Percentiles rank a stretch among this genome's conserved stretches.
phyloP scores from a whole-genome alignment of 2,113 vertebrate genomes.

The Phylloscopus trochilus region DNA sequence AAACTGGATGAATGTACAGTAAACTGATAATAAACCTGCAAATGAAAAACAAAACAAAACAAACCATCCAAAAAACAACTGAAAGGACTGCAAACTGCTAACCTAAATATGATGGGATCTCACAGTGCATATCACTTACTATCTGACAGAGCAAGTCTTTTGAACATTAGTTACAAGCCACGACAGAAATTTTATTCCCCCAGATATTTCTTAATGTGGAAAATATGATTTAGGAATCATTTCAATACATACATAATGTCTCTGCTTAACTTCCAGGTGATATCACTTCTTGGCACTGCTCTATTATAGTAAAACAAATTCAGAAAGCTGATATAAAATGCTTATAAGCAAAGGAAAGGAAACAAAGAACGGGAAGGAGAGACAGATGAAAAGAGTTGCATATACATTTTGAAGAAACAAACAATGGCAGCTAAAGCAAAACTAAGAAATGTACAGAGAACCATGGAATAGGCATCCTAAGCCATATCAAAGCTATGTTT shows the following conservation, averaged over 20 bases:
- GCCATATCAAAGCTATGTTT: neutral
- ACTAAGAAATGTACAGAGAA: neutral
- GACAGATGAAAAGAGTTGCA: neutral
- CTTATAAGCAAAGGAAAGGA: conserved; percentile 27
- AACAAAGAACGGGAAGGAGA: conserved; percentile 20
- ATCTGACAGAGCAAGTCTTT: conserved; percentile 26
- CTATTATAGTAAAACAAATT: conserved; percentile 42
- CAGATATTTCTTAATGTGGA: conserved; percentile 26
- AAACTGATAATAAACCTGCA: conserved; percentile 29
- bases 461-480: neutral
- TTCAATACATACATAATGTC: conserved; percentile 56
- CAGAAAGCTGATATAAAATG: conserved; percentile 43
- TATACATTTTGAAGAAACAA: neutral
- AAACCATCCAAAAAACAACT: neutral
- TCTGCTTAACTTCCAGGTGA: conserved; percentile 48
- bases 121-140: conserved; percentile 19
- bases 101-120: conserved; percentile 7
- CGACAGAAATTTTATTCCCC: conserved; percentile 49
- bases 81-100: conserved; percentile 28
- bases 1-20: neutral
- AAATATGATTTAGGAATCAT: conserved; percentile 56
- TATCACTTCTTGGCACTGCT: conserved; percentile 29
- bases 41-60: neutral
- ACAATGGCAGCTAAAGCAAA: neutral
- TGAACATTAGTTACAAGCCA: conserved; percentile 21